Evolutionary conservation across 2,113 vertebrate species (phyloP), one percentile per base, ranked within the genome.

Genomic region (Brachirus orientalis): DNA sequence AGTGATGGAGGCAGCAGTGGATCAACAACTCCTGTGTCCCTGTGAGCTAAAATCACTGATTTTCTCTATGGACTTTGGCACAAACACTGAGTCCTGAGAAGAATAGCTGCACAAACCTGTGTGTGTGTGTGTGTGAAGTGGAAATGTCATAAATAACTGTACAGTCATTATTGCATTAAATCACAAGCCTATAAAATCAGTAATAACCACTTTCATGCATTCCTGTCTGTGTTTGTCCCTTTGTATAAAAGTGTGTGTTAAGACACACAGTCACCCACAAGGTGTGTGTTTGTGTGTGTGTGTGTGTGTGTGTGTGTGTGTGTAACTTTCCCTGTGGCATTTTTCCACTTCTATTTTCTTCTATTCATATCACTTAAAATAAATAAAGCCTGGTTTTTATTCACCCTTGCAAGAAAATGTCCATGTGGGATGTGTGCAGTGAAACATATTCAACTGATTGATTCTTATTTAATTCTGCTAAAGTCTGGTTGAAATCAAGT

Each of bases 201-300:
- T 86, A 84, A 86, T 72, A 50, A 84, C 20, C 12, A 7, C 11
- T 66, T 82, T 7, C 48, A 75, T 8, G 35, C 72, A 83, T 80
- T 77, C 69, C 66, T 70, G 41, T 58, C 54, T 2, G 6, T 48
- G 48, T 60, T 50, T 63, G 37, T 28, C 62, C 8, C 40, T 51
- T 56, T 66, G 45, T 55, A 3, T 40, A 16, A 0, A n/a, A 11
- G 41, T 67, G 63, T 83, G 55, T 62, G 19, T 28, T 22, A 33
- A 35, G 18, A 17, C 50, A 11, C n/a, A n/a, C n/a, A n/a, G n/a
- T n/a, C n/a, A n/a, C n/a, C n/a, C n/a, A n/a, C n/a, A n/a, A n/a
- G n/a, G n/a, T n/a, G n/a, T n/a, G n/a, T n/a, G n/a, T 61, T 43
- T 52, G 22, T 41, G 51, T 66, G 16, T 58, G 44, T 50, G 28